These are phyloP conservation scores for Leptocoma aspasia DNA, from an alignment of 2,113 vertebrate genomes.

Conservation along the genomic window DNA sequence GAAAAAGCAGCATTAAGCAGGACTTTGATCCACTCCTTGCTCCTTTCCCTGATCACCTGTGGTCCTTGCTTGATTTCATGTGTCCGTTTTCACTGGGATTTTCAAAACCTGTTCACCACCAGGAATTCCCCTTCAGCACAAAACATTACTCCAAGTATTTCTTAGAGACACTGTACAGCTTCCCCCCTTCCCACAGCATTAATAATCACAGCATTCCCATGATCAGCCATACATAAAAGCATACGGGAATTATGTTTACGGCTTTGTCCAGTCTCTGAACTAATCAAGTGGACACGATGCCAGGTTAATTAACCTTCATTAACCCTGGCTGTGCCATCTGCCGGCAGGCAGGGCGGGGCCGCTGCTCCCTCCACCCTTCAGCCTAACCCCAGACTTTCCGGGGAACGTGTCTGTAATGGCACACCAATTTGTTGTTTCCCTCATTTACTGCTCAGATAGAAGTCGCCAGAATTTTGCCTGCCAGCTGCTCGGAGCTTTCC, in stretches of 20 bases:
- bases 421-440: not conserved
- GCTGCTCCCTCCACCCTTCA: fast-evolving
- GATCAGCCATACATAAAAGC: not conserved
- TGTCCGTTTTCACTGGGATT: not conserved
- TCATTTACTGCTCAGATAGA: not conserved
- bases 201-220: not conserved
- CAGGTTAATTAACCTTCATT: not conserved
- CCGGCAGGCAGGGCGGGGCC: fast-evolving
- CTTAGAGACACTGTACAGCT: not conserved
- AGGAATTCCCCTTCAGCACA: not conserved
- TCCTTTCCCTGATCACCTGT: not conserved
- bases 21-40: not conserved
- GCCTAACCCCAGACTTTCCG: not conserved
- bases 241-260: fast-evolving
- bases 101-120: not conserved
- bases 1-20: not conserved
- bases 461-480: not conserved
- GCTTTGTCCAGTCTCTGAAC: not conserved
- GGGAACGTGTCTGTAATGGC: fast-evolving
- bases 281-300: not conserved
- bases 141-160: not conserved
- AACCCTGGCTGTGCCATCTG: not conserved
- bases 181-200: not conserved
- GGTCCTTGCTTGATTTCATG: fast-evolving
- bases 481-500: not conserved